phyloP scores from a whole-genome alignment of 2,888 invertebrate genomes.

The Galerucella calmariensis region DNA sequence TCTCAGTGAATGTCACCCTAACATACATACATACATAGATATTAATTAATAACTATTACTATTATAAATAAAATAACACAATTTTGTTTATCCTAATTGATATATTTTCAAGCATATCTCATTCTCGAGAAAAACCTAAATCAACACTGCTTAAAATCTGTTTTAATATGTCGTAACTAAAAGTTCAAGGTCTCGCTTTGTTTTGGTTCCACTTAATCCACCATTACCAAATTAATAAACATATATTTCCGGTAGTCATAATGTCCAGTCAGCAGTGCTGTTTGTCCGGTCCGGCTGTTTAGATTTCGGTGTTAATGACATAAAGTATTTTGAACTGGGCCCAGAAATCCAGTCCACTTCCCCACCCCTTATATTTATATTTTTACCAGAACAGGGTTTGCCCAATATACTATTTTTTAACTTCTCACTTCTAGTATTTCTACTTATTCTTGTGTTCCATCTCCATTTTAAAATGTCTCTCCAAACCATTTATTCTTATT shows the following conservation, averaged over 20 bases:
- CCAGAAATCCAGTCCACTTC: constrained; percentile 19
- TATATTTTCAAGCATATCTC: not conserved
- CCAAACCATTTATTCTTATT: too few relatives aligned
- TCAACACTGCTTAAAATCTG: not conserved
- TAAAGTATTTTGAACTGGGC: constrained; percentile 45
- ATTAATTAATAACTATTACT: too few relatives aligned
- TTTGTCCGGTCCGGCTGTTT: constrained; percentile 25
- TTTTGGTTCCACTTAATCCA: constrained; percentile 23
- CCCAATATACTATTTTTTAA: not conserved
- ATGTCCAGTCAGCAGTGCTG: constrained; percentile 4
- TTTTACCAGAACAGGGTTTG: not conserved
- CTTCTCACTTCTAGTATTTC: too few relatives aligned
- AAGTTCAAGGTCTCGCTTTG: constrained; percentile 19
- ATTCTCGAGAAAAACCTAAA: not conserved
- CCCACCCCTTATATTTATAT: not conserved
- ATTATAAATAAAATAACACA: too few relatives aligned
- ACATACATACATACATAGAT: too few relatives aligned
- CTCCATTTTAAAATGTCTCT: too few relatives aligned
- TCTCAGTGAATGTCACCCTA: too few relatives aligned
- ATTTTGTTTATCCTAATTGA: too few relatives aligned
- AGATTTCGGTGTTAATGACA: constrained; percentile 43
- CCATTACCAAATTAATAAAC: constrained; percentile 23
- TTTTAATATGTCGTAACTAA: constrained; percentile 21
- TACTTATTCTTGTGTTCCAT: too few relatives aligned
- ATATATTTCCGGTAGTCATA: constrained; percentile 22